Evolutionary conservation across 2,888 invertebrate species (phyloP).

Genomic region (Slavum lentiscoides): DNA sequence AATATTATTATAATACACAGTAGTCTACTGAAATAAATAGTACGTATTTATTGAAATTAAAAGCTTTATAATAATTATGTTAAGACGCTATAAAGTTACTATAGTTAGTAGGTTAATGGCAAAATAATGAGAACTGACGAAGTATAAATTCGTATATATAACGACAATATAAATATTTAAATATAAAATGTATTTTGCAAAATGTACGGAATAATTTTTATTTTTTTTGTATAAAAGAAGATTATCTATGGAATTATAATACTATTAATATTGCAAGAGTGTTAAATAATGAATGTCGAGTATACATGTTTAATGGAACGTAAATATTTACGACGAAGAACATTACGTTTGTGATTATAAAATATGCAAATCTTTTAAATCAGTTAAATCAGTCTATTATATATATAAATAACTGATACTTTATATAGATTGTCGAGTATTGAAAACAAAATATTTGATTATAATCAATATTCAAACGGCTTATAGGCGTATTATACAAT

Average conservation of each 20-base stretch:
- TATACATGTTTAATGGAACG: not conserved
- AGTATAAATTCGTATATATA: no score
- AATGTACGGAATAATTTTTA: no score
- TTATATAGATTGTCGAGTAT: not conserved
- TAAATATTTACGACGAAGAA: not conserved
- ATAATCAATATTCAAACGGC: not conserved
- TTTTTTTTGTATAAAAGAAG: not conserved
- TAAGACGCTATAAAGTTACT: no score
- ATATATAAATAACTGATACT: not conserved
- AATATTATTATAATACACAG: not conserved
- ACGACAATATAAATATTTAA: no score
- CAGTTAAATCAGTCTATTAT: not conserved
- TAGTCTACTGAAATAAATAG: not conserved
- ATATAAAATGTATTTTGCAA: no score
- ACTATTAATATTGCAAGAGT: not conserved
- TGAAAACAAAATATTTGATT: not conserved
- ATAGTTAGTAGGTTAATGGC: no score
- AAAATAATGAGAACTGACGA: no score
- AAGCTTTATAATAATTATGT: no score
- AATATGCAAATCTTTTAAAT: not conserved
- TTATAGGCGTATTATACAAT: not conserved
- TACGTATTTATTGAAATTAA: no score
- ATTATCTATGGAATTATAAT: not conserved
- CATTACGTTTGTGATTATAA: not conserved
- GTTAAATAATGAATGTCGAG: not conserved